Conservation (phyloP, 2,888 invertebrate species). For the Lithosia quadra region DNA sequence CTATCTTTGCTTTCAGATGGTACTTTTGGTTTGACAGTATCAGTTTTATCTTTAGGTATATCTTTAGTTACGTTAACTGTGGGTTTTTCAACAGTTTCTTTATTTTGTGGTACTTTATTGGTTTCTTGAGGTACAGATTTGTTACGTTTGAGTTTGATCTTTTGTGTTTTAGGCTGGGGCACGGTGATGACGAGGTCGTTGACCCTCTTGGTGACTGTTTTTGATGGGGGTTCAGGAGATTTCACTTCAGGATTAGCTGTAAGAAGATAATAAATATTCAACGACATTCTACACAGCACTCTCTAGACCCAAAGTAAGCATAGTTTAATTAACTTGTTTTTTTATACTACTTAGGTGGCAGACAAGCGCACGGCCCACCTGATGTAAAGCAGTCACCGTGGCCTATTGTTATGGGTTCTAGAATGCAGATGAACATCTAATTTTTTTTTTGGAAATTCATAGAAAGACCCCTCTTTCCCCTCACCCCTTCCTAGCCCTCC, state of each 20-base stretch:
- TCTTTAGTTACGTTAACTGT: slow-evolving; percentile 5
- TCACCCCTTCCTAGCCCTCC: no score
- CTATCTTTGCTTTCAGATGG: background rate
- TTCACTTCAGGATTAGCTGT: slow-evolving; percentile 48
- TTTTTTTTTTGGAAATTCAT: no score
- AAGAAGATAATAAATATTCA: slow-evolving; percentile 32
- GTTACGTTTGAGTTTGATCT: slow-evolving; percentile 78
- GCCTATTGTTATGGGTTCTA: no score
- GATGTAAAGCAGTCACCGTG: no score
- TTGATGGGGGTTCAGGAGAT: slow-evolving; percentile 12
- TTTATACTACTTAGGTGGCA: no score
- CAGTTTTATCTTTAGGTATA: slow-evolving; percentile 33
- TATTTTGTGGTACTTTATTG: slow-evolving; percentile 9
- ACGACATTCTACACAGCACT: no score
- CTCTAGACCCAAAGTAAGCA: no score
- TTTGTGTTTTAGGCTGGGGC: slow-evolving; percentile 69
- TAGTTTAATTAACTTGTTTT: no score
- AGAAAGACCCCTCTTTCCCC: no score
- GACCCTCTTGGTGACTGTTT: slow-evolving; percentile 63
- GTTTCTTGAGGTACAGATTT: slow-evolving; percentile 46
- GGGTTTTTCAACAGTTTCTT: slow-evolving; percentile 7
- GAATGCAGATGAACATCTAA: no score
- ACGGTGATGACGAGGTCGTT: slow-evolving; percentile 75
- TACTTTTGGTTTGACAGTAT: slow-evolving; percentile 15
- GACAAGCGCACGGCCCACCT: no score